Conservation (phyloP, 2,888 invertebrate genomes). For the Philhelius pedissequus region DNA sequence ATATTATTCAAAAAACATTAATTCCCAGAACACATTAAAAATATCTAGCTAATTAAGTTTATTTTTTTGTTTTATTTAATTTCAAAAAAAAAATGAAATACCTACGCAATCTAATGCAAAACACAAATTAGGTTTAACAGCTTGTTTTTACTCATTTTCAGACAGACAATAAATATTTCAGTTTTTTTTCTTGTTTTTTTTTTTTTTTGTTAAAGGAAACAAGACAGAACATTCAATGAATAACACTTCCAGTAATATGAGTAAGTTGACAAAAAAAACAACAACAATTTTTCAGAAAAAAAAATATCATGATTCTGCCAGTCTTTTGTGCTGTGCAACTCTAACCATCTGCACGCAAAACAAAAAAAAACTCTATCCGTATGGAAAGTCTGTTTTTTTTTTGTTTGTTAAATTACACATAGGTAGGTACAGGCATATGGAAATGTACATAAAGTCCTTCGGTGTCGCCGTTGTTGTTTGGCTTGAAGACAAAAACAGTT, state of each 20-base stretch:
- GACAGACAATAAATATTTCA: slow-evolving; percentile 18
- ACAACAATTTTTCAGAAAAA: background rate
- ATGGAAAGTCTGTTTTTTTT: slow-evolving; percentile 10
- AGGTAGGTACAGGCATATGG: background rate
- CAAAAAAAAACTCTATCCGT: background rate
- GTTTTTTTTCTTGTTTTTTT: too few relatives aligned
- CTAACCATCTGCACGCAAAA: background rate
- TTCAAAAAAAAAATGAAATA: too few relatives aligned
- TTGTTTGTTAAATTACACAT: background rate
- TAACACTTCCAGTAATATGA: background rate
- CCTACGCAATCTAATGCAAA: background rate
- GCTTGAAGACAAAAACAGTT: slow-evolving; percentile 16
- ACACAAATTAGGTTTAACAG: background rate
- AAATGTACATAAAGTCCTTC: background rate
- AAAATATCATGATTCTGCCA: background rate
- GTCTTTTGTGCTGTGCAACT: background rate
- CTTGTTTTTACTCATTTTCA: background rate
- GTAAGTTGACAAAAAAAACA: background rate
- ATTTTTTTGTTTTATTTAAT: too few relatives aligned
- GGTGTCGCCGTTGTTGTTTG: background rate
- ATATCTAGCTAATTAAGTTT: too few relatives aligned
- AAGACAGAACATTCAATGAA: slow-evolving; percentile 31
- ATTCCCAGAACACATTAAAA: too few relatives aligned
- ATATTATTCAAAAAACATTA: background rate
- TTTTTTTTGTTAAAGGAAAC: slow-evolving; percentile 42